Base-by-base conservation (phyloP, 2,797 vertebrate species). In the Epinephelus malabaricus region DNA sequence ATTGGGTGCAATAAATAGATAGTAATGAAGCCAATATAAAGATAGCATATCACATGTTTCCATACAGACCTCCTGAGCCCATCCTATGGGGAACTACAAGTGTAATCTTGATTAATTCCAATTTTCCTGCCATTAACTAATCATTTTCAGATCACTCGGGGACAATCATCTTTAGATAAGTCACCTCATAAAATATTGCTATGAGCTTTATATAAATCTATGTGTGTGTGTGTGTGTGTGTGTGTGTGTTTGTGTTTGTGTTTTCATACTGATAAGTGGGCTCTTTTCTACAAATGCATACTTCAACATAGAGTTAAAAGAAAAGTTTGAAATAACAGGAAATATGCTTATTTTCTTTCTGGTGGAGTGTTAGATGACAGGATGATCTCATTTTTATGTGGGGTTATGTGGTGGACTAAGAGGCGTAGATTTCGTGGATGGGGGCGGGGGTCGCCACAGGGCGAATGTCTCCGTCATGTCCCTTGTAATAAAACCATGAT, bases 1-100 rank as follows among this genome's bases (percentile, higher is more conserved):
- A 89, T 85, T 69, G 73, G 72, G 68, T 80, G 65, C 78, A 73
- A 90, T 89, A 89, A 88, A 91, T 89, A 87, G 86, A 90, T 72
- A 66, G 62, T 62, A 84, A 86, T 76, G 76, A 88, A 62, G 64
- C 68, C 74, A 86, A 79, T 90, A 71, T 73, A 86, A 91, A 81
- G 76, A 88, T 66, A 80, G 23, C 50, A 27, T 66, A 78, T 88
- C 78, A 72, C 56, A 74, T 68, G 60, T 83, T 82, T 83, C 79
- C 72, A 76, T 51, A 27, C 63, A 67, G 67, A 69, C 53, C 12
- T 65, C 56, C 69, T 25, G 60, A 78, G 62, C 34, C 67, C 70
- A 66, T 84, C 40, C 12, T 63, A 25, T 47, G 40, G 54, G 63
- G 78, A 71, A 69, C 78, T 68, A 40, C 47, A 55, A 56, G 45